phyloP scores from a whole-genome alignment of 2,797 vertebrate species.

The Fundulus diaphanus region DNA sequence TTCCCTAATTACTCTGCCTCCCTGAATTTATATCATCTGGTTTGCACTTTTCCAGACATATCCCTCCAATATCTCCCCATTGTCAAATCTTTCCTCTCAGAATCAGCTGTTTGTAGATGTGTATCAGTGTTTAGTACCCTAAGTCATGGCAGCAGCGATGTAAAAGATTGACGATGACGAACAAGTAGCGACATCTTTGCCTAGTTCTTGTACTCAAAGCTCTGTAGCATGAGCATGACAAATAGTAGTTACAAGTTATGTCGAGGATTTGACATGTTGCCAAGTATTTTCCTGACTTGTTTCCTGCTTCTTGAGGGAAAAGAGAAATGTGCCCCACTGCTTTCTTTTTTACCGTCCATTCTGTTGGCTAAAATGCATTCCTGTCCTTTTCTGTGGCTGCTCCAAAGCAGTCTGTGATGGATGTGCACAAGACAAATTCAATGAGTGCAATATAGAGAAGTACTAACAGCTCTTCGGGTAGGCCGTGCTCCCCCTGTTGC shows the following conservation, averaged over 20 bases:
- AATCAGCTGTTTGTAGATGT: not conserved
- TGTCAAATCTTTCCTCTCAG: conserved; percentile 28
- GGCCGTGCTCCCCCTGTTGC: not conserved
- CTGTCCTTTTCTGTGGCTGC: not conserved
- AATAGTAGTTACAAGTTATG: not conserved
- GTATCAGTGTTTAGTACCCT: not conserved
- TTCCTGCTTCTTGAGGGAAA: not conserved
- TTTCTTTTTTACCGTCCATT: not conserved
- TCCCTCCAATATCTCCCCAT: conserved; percentile 34
- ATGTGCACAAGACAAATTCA: not conserved
- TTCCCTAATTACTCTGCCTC: conserved; percentile 38
- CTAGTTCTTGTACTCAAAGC: not conserved
- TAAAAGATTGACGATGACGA: not conserved
- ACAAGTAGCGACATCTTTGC: not conserved
- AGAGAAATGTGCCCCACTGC: not conserved
- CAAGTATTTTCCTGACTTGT: not conserved
- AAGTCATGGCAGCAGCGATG: not conserved
- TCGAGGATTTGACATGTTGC: not conserved
- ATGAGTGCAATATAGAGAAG: not conserved
- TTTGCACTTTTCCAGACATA: conserved; percentile 8
- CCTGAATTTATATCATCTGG: conserved; percentile 37
- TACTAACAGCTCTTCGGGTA: not conserved
- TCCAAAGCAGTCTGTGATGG: not conserved
- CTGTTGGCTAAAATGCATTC: not conserved
- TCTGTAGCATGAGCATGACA: not conserved